These are phyloP conservation scores for Zaprionus taronus DNA, from an alignment of 1,140 invertebrate genomes.

Conservation along the genomic window DNA sequence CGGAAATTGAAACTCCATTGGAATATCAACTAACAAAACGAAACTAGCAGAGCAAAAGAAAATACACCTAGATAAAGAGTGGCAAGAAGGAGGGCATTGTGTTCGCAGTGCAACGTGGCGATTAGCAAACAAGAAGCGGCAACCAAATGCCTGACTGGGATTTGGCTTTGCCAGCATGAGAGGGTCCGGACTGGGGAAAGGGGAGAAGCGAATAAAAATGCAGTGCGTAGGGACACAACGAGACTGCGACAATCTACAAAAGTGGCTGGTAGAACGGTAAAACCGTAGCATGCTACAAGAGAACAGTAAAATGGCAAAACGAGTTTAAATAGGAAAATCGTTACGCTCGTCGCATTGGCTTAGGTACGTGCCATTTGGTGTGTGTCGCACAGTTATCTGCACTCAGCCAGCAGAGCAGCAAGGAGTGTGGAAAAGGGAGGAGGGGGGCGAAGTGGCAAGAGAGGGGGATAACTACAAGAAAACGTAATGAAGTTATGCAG, in stretches of 20 bases:
- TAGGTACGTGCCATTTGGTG: constrained; percentile 68
- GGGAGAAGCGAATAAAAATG: constrained; percentile 62
- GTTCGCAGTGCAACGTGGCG: constrained; percentile 48
- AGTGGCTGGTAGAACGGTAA: constrained; percentile 28
- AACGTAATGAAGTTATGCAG: constrained; percentile 72
- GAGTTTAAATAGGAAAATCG: constrained; percentile 75
- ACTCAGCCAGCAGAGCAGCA: constrained; percentile 12
- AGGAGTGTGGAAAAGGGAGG: too few relatives aligned
- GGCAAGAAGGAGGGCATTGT: constrained; percentile 4
- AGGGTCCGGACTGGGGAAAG: not conserved
- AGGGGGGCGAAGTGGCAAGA: not conserved
- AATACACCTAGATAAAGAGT: constrained; percentile 1
- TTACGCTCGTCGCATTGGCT: constrained; percentile 49
- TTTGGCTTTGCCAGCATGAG: constrained; percentile 22
- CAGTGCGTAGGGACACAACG: constrained; percentile 45
- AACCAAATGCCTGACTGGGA: constrained; percentile 52
- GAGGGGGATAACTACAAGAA: not conserved
- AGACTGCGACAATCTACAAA: constrained; percentile 40
- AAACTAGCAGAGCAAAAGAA: constrained; percentile 11
- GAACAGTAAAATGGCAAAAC: constrained; percentile 42
- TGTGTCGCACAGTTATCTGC: constrained; percentile 36
- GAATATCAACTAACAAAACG: constrained; percentile 62
- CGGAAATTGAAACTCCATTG: constrained; percentile 62
- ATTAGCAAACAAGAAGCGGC: constrained; percentile 68
- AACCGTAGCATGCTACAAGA: constrained; percentile 39